These are phyloP conservation scores for Hofmannophila pseudospretella DNA, from an alignment of 2,888 invertebrate species.

Conservation along the genomic window DNA sequence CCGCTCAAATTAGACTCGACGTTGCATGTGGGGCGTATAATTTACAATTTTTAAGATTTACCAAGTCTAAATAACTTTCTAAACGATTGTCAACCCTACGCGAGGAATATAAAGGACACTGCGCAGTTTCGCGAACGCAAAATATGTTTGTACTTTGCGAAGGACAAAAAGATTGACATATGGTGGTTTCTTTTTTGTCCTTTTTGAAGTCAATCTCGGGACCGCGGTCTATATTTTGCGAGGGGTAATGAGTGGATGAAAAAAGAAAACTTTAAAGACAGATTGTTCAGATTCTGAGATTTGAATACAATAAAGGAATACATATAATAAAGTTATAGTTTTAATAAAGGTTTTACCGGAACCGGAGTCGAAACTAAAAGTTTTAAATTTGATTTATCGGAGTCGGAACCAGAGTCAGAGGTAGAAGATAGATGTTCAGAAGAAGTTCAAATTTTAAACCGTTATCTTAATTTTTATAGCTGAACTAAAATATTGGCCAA, in stretches of 20 bases:
- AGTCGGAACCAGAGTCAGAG: too few relatives aligned
- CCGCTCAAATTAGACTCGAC: slow-evolving; percentile 62
- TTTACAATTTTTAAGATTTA: slow-evolving; percentile 21
- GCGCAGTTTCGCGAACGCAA: neutral
- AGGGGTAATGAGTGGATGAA: slow-evolving; percentile 40
- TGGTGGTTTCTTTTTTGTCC: slow-evolving; percentile 34
- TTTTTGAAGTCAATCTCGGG: slow-evolving; percentile 40
- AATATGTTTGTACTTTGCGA: slow-evolving; percentile 11
- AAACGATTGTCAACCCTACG: slow-evolving; percentile 25
- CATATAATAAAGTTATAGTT: neutral
- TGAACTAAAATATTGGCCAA: too few relatives aligned
- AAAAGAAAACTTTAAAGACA: slow-evolving; percentile 26
- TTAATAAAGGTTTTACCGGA: too few relatives aligned
- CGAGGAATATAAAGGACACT: neutral
- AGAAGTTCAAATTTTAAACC: too few relatives aligned
- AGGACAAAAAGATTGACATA: slow-evolving; percentile 57
- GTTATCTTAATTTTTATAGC: too few relatives aligned
- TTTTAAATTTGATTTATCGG: too few relatives aligned
- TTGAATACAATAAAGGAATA: slow-evolving; percentile 32
- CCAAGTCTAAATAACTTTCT: slow-evolving; percentile 6
- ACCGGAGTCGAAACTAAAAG: too few relatives aligned
- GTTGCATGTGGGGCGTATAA: slow-evolving; percentile 36
- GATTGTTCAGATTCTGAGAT: slow-evolving; percentile 22
- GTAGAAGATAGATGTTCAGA: too few relatives aligned
- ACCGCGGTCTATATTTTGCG: slow-evolving; percentile 42